Conservation (phyloP, 2,888 invertebrate genomes). For the Dryococelus australis region DNA sequence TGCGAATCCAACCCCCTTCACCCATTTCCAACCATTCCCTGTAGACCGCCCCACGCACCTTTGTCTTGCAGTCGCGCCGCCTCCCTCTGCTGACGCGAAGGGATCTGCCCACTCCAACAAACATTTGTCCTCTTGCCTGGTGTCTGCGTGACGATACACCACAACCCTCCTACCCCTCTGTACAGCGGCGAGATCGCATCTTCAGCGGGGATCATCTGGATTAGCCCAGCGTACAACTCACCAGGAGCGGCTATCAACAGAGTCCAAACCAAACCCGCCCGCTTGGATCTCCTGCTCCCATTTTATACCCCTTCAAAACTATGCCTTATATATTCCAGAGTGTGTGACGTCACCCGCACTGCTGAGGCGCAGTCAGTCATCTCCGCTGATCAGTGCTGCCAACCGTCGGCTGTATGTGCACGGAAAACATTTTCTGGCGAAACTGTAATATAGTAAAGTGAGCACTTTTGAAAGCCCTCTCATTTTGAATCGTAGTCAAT, state of each 20-base stretch:
- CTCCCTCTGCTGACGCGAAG: neutral
- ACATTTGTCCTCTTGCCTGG: neutral
- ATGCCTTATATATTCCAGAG: too few species aligned
- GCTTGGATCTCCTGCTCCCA: neutral
- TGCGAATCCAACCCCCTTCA: neutral
- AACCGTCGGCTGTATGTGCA: too few species aligned
- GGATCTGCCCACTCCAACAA: neutral
- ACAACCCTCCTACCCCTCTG: neutral
- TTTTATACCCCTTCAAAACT: neutral
- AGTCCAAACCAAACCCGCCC: neutral
- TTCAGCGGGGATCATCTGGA: slow-evolving; percentile 1
- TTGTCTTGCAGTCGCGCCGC: neutral
- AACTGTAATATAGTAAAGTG: too few species aligned
- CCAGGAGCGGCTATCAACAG: neutral
- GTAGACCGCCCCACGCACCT: neutral
- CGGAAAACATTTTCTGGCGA: too few species aligned
- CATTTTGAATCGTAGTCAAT: too few species aligned
- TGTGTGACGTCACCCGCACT: too few species aligned
- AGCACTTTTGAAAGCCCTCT: too few species aligned
- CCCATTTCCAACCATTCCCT: too few species aligned
- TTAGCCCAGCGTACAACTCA: neutral
- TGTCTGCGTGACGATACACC: neutral
- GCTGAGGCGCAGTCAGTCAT: too few species aligned
- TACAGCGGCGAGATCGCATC: neutral
- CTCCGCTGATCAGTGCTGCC: too few species aligned